A percentile compares a stretch with the other conserved stretches of the same genome.
Conservation (phyloP, 2,113 vertebrate species). For the Microtus montanus region DNA sequence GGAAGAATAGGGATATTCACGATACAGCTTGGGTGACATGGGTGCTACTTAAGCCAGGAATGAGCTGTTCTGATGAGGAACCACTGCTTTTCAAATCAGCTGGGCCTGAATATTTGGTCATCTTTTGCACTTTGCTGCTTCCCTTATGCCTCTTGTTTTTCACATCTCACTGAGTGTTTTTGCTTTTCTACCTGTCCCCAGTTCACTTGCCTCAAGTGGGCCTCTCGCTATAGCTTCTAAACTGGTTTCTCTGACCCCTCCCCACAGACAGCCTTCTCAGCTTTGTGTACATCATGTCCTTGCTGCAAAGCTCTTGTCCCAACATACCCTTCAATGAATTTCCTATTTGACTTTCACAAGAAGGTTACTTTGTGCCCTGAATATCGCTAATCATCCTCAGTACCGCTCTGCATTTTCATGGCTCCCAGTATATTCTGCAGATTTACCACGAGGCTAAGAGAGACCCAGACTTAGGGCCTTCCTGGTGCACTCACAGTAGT, state of each 20-base stretch:
- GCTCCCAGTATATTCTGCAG: background rate
- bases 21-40: background rate
- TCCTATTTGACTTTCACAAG: background rate
- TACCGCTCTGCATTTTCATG: background rate
- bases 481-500: background rate
- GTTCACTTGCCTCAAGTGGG: background rate
- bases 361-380: background rate
- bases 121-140: background rate
- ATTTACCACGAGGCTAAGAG: slow-evolving; percentile 7
- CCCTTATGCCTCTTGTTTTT: background rate
- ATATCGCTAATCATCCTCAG: background rate
- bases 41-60: background rate
- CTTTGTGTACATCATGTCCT: background rate
- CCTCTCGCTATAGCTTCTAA: background rate
- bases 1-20: background rate
- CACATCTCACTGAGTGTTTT: background rate
- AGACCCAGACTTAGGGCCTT: background rate
- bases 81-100: background rate
- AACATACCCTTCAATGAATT: background rate
- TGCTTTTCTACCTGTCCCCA: background rate
- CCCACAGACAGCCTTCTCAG: background rate
- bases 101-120: background rate
- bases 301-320: background rate
- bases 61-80: background rate
- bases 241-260: background rate